Evolutionary conservation across 2,113 vertebrate species (phyloP).

Genomic region (Podocnemis expansa): DNA sequence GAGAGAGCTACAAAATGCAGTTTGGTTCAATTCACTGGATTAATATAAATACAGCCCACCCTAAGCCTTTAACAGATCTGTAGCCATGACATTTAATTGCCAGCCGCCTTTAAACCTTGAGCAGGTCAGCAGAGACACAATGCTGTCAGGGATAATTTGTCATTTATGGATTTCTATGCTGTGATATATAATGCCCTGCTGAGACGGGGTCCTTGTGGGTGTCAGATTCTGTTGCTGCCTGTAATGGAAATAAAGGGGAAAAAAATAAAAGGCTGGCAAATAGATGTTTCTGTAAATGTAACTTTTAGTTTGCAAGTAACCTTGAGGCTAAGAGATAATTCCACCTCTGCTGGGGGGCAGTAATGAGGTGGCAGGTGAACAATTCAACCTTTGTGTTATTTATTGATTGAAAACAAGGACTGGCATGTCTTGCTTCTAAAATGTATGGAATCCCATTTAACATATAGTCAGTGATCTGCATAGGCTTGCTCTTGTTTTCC

Average conservation of each 20-base stretch:
- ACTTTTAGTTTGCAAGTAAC: constrained; percentile 57
- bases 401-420: constrained; percentile 59
- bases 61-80: constrained; percentile 34
- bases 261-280: constrained; percentile 50
- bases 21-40: constrained; percentile 29
- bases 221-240: constrained; percentile 64
- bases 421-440: constrained; percentile 4
- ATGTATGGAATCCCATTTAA: constrained; percentile 51
- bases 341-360: constrained; percentile 40
- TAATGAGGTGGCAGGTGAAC: constrained; percentile 45
- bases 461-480: constrained; percentile 22
- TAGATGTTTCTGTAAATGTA: constrained; percentile 67
- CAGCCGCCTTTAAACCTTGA: constrained; percentile 74
- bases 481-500: constrained; percentile 35
- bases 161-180: constrained; percentile 71
- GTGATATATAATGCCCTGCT: constrained; percentile 72
- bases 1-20: constrained; percentile 12
- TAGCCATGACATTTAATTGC: constrained; percentile 69
- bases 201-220: constrained; percentile 74
- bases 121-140: constrained; percentile 65
- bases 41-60: constrained; percentile 3
- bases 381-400: constrained; percentile 50
- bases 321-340: constrained; percentile 55
- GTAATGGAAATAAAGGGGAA: constrained; percentile 58
- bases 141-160: constrained; percentile 74